Percentiles rank a stretch among this genome's conserved stretches.
phyloP scores from a whole-genome alignment of 2,888 invertebrate genomes.

The Stenodera caucasica region DNA sequence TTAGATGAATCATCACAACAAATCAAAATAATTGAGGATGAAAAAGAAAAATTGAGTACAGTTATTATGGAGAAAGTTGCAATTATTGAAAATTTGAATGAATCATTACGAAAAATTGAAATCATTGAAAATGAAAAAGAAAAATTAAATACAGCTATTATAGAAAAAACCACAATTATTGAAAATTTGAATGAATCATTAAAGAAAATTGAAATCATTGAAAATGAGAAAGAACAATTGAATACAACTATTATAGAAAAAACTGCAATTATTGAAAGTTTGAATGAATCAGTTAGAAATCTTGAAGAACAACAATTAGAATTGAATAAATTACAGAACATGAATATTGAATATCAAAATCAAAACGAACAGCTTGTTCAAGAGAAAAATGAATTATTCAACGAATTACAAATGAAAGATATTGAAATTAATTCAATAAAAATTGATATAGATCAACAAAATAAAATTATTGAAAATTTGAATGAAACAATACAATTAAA shows the following conservation, averaged over 20 bases:
- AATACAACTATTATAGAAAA: conserved; percentile 25
- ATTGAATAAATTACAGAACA: background rate
- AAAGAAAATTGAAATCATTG: conserved; percentile 13
- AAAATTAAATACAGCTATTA: conserved; percentile 26
- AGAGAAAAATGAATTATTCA: conserved; percentile 47
- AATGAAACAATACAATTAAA: background rate
- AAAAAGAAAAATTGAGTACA: conserved; percentile 25
- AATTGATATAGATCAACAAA: conserved; percentile 20
- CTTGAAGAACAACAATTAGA: conserved; percentile 28
- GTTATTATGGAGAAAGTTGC: conserved; percentile 35
- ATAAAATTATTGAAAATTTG: background rate
- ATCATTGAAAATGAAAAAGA: conserved; percentile 33
- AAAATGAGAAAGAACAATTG: conserved; percentile 20
- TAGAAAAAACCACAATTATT: conserved; percentile 35
- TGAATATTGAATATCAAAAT: conserved; percentile 41
- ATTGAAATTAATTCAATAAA: conserved; percentile 20
- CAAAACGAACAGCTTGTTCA: conserved; percentile 42
- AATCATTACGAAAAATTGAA: conserved; percentile 40
- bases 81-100: conserved; percentile 34
- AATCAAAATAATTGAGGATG: conserved; percentile 39
- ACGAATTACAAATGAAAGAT: conserved; percentile 47
- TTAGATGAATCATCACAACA: conserved; percentile 40
- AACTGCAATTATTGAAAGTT: conserved; percentile 24
- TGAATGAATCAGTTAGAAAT: conserved; percentile 44
- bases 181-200: conserved; percentile 28